Conservation (phyloP, 2,888 invertebrate genomes). For the Cynaeus angustus region DNA sequence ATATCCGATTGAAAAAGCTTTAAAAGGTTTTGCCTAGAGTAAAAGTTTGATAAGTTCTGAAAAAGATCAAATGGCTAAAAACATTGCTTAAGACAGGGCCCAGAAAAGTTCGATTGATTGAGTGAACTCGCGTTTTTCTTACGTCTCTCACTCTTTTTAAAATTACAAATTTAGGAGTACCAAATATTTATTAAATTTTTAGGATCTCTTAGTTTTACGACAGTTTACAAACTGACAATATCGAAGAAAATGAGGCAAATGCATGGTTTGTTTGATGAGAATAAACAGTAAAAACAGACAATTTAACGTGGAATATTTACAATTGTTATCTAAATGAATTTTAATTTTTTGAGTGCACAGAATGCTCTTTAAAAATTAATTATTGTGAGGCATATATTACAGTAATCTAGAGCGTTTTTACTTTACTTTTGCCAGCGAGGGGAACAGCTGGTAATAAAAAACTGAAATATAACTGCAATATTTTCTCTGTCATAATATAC, state of each 20-base stretch:
- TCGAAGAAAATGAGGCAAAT: background rate
- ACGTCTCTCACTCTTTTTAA: no score
- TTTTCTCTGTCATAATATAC: slow-evolving; percentile 48
- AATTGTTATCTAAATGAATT: slow-evolving; percentile 48
- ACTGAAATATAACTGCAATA: slow-evolving; percentile 49
- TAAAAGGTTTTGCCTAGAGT: slow-evolving; percentile 27
- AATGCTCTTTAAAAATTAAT: slow-evolving; percentile 44
- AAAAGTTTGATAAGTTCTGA: slow-evolving; percentile 39
- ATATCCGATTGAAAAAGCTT: slow-evolving; percentile 17
- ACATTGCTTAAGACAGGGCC: slow-evolving; percentile 20
- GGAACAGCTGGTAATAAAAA: slow-evolving; percentile 50
- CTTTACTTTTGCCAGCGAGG: slow-evolving; percentile 37
- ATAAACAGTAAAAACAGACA: slow-evolving; percentile 3
- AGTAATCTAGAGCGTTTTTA: slow-evolving; percentile 50
- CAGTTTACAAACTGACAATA: slow-evolving; percentile 3
- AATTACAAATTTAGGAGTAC: background rate
- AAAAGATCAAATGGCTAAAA: slow-evolving; percentile 36
- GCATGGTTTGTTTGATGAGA: background rate
- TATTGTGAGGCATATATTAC: slow-evolving; percentile 47
- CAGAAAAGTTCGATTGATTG: slow-evolving; percentile 18
- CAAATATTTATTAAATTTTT: background rate
- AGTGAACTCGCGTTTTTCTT: background rate
- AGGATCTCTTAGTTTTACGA: no score
- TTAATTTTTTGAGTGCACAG: slow-evolving; percentile 45
- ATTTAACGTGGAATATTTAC: slow-evolving; percentile 24